Conservation (phyloP, 2,888 invertebrate genomes). For the Cosmorhoe ocellata region DNA sequence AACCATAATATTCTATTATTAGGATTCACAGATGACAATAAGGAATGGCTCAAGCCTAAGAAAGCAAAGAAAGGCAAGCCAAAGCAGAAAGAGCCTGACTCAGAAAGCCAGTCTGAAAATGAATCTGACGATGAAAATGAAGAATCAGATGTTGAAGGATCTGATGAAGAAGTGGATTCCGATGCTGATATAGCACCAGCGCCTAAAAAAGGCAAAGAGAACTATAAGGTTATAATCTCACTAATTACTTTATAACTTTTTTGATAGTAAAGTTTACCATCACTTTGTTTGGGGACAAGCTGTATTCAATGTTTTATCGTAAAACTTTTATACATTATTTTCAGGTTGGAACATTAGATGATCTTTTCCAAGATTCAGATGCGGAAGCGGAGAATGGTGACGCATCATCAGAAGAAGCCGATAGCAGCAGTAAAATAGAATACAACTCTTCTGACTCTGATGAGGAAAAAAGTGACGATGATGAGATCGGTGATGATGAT, state of each 20-base stretch:
- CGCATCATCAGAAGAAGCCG: conserved; percentile 56
- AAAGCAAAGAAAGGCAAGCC: conserved; percentile 61
- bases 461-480: conserved; percentile 56
- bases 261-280: too few relatives aligned
- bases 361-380: conserved; percentile 77
- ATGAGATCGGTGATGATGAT: conserved; percentile 70
- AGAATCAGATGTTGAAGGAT: conserved; percentile 5
- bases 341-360: conserved; percentile 78
- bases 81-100: conserved; percentile 37
- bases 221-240: conserved; percentile 58
- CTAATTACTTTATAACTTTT: too few relatives aligned
- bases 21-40: conserved; percentile 88
- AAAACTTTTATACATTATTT: conserved; percentile 33
- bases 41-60: conserved; percentile 86
- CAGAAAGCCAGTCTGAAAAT: conserved; percentile 53
- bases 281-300: too few relatives aligned
- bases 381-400: conserved; percentile 54
- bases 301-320: too few relatives aligned
- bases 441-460: conserved; percentile 65
- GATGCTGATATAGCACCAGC: conserved; percentile 39
- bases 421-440: conserved; percentile 50
- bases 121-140: conserved; percentile 23
- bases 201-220: conserved; percentile 53
- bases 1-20: conserved; percentile 27
- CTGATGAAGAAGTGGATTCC: conserved; percentile 35